Conservation (phyloP, 1,140 invertebrate species). For the Coboldia fuscipes region DNA sequence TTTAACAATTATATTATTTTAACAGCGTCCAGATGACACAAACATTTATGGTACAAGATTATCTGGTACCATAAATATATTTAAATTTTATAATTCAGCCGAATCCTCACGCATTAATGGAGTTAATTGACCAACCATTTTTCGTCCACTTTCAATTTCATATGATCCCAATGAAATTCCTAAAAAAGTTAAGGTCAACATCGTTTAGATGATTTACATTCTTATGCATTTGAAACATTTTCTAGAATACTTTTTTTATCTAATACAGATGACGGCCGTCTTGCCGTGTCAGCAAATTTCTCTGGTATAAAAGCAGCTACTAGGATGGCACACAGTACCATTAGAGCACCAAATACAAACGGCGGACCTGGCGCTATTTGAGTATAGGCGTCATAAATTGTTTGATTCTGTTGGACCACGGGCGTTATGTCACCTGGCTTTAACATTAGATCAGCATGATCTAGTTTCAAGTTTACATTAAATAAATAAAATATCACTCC, state of each 20-base stretch:
- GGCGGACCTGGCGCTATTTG: constrained; percentile 92
- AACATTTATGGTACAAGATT: too few species aligned
- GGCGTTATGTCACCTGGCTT: constrained; percentile 8
- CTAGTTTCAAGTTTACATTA: constrained; percentile 87
- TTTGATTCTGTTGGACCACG: constrained; percentile 10
- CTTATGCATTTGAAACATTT: too few species aligned
- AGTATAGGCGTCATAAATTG: constrained; percentile 14
- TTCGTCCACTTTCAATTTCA: constrained; percentile 49
- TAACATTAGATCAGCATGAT: too few species aligned
- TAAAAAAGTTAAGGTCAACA: constrained; percentile 14
- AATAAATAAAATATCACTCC: constrained; percentile 98
- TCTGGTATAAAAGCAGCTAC: constrained; percentile 85
- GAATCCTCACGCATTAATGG: constrained; percentile 57
- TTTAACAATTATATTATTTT: too few species aligned
- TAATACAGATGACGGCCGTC: constrained; percentile 24
- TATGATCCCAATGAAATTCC: constrained; percentile 37
- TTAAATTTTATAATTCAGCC: constrained; percentile 45
- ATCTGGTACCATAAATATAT: too few species aligned
- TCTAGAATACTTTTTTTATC: constrained; percentile 14
- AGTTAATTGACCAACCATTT: constrained; percentile 51
- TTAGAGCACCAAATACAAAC: constrained; percentile 94
- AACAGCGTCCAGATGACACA: too few species aligned
- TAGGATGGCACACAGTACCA: constrained; percentile 86
- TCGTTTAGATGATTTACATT: not conserved
- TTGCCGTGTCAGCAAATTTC: constrained; percentile 24